Evolutionary conservation across 2,888 invertebrate species (phyloP), one percentile per base, ranked within the genome.

Genomic region (Amblyjoppa fuscipennis): DNA sequence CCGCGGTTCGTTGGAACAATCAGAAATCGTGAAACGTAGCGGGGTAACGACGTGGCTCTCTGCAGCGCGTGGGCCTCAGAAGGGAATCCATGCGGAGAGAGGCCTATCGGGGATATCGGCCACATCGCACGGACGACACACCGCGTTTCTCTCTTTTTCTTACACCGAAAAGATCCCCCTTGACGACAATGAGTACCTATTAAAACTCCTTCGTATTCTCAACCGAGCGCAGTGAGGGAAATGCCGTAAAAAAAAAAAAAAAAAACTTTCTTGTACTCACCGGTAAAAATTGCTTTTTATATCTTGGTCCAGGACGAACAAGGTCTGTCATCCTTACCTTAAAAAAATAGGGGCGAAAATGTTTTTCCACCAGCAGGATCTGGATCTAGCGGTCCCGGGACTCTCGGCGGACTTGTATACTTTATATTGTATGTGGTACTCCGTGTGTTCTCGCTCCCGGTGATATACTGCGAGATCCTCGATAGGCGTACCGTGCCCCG

Each of bases 391-490:
- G 34, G 34, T 34, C 6, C 7, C 34, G 6, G 34, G 5, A 34
- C 11, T 11, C 25, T 61, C 61, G 28, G 28, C 31, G 61, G 61
- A 61, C 25, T 28, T 1, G 61, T n/a, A 16, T 61, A 6, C 25
- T 20, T 20, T 20, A 1, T 56, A 16, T 34, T 59, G 34, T 74
- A 38, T 31, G 49, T 28, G 25, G 45, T n/a, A 13, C 49, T 11
- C 9, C 66, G 41, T 87, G 81, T 86, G 79, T 69, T 78, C 71
- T 87, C 84, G 87, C 88, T 56, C 85, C 73, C 88, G 91, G 93
- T 93, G 93, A 93, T 93, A 92, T 93, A 93, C 92, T 90, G 92
- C 92, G 90, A 93, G 93, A 93, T 93, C 91, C 89, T 87, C 93
- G 93, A 93, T 93, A 93, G 89, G 87, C 76, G 70, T 49, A 61